Percentiles rank a stretch among this genome's conserved stretches.
These are phyloP conservation scores for Rafetus swinhoei DNA, from an alignment of 2,113 vertebrate species.

Conservation along the genomic window DNA sequence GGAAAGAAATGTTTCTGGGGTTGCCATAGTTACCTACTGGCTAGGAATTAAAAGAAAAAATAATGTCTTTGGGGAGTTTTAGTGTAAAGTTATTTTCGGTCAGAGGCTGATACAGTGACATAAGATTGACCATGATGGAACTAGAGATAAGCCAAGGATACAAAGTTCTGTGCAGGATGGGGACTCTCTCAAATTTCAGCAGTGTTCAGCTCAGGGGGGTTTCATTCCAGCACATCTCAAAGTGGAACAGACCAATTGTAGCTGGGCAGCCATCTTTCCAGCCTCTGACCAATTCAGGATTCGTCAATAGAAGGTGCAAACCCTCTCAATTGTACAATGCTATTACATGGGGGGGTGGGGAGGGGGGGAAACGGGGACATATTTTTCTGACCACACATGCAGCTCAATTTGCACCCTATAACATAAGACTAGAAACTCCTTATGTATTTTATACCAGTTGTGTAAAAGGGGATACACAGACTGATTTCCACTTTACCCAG, in stretches of 20 bases:
- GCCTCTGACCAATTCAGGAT: background rate
- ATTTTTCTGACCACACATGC: background rate
- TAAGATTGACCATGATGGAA: background rate
- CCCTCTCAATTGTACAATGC: background rate
- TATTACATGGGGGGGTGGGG: background rate
- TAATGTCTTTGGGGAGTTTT: background rate
- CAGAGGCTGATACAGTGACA: background rate
- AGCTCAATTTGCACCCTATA: background rate
- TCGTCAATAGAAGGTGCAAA: background rate
- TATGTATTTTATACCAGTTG: rapidly evolving
- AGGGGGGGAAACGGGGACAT: too few relatives aligned
- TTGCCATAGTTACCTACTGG: background rate
- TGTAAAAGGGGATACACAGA: background rate
- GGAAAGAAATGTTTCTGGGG: background rate
- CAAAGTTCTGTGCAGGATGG: background rate
- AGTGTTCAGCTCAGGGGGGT: background rate
- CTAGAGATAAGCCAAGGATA: background rate
- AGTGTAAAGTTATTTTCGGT: background rate
- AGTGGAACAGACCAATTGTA: background rate
- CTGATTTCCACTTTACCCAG: too few relatives aligned
- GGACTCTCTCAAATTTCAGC: background rate
- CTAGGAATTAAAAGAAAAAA: background rate
- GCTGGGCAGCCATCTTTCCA: background rate
- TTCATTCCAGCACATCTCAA: background rate
- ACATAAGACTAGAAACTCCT: background rate